phyloP scores from a whole-genome alignment of 2,113 vertebrate species.

The Corydoras maculifer region DNA sequence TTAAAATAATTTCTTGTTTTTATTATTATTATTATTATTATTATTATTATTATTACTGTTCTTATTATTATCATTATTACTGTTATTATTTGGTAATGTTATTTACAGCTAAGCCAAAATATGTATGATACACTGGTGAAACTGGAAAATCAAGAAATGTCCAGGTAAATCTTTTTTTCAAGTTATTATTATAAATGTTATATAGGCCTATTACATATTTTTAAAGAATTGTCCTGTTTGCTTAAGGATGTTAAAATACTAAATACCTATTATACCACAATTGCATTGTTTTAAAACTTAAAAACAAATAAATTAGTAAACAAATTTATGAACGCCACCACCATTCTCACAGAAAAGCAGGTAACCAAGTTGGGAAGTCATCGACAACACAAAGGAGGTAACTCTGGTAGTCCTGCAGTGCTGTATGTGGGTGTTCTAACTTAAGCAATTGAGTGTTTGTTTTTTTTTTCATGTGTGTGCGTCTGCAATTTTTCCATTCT shows the following conservation, averaged over 20 bases:
- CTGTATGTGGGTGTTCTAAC: slow-evolving; percentile 1
- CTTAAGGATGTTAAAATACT: neutral
- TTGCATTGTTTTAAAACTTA: neutral
- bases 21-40: neutral
- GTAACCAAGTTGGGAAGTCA: slow-evolving; percentile 48
- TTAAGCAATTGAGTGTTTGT: slow-evolving; percentile 13
- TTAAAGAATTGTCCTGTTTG: neutral
- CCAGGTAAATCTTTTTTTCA: slow-evolving; percentile 49
- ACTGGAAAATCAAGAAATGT: slow-evolving; percentile 74
- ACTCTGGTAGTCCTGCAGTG: slow-evolving; percentile 26
- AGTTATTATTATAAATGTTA: neutral
- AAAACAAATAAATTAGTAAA: slow-evolving; percentile 17
- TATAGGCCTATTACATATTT: neutral
- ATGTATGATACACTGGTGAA: slow-evolving; percentile 77
- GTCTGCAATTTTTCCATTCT: slow-evolving; percentile 30
- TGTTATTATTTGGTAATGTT: neutral
- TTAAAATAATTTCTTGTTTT: no score
- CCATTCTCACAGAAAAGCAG: slow-evolving; percentile 64
- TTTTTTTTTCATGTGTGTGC: slow-evolving; percentile 47
- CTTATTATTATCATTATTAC: neutral
- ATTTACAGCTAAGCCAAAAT: slow-evolving; percentile 86
- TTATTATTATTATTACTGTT: neutral
- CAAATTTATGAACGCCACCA: slow-evolving; percentile 41
- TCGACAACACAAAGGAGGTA: slow-evolving; percentile 65
- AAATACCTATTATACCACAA: no score